phyloP scores from a whole-genome alignment of 2,888 invertebrate species.

The Apotomis capreana region DNA sequence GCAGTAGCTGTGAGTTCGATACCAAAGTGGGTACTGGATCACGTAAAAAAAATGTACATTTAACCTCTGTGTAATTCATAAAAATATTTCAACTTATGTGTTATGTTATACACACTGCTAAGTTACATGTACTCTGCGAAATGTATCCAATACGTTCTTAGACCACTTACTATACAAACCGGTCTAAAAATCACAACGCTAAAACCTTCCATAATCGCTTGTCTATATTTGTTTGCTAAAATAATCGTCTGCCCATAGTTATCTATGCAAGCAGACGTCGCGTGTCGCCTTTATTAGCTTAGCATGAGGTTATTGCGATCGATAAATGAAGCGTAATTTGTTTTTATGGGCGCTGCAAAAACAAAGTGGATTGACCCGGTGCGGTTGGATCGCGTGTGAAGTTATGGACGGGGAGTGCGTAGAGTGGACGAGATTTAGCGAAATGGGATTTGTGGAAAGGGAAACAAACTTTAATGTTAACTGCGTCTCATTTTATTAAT shows the following conservation, averaged over 20 bases:
- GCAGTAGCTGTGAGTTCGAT: too few relatives aligned
- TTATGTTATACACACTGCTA: too few relatives aligned
- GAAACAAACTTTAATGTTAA: too few relatives aligned
- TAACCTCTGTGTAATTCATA: too few relatives aligned
- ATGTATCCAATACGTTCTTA: too few relatives aligned
- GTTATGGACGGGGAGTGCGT: constrained; percentile 48
- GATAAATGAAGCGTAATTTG: constrained; percentile 78
- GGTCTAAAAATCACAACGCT: neutral
- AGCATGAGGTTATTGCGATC: constrained; percentile 74
- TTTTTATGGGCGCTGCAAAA: constrained; percentile 79
- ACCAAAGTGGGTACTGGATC: too few relatives aligned
- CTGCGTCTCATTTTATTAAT: too few relatives aligned
- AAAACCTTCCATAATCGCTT: neutral
- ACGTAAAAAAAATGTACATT: too few relatives aligned
- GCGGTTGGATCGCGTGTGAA: constrained; percentile 72
- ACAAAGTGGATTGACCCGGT: constrained; percentile 80
- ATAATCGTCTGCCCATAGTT: constrained; percentile 30
- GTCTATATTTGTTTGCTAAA: constrained; percentile 23
- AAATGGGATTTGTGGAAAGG: neutral
- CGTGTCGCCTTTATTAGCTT: constrained; percentile 69
- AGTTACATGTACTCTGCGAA: too few relatives aligned
- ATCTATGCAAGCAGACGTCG: constrained; percentile 48
- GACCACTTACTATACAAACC: neutral
- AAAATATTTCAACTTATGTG: too few relatives aligned
- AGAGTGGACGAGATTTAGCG: constrained; percentile 27